phyloP scores from a whole-genome alignment of 2,113 vertebrate species.

The Rhinoderma darwinii region DNA sequence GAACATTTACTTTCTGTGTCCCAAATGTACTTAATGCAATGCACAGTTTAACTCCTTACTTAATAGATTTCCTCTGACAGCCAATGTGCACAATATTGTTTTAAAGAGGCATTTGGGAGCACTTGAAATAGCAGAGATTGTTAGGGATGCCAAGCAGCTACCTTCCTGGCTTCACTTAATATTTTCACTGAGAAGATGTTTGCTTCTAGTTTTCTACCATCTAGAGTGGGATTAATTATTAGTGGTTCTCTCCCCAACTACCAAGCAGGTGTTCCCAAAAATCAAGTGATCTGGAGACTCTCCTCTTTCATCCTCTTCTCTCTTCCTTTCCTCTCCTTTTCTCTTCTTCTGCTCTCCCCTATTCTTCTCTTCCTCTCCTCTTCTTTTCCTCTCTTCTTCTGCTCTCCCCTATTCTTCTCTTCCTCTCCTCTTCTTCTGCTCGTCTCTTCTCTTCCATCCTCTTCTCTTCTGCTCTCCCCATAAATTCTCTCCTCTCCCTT shows the following conservation, averaged over 20 bases:
- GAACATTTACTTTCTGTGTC: not conserved
- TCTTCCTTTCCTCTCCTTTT: too few relatives aligned
- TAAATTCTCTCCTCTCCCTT: too few relatives aligned
- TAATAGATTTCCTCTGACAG: conserved; percentile 57
- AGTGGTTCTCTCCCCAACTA: not conserved
- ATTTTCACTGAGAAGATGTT: conserved; percentile 26
- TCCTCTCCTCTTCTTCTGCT: not conserved
- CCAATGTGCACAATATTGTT: conserved; percentile 52
- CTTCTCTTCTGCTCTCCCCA: too few relatives aligned
- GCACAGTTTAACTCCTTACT: conserved; percentile 53
- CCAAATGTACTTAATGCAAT: conserved; percentile 56
- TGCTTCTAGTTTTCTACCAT: not conserved
- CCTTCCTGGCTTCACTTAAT: conserved; percentile 42
- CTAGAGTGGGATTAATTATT: conserved; percentile 16
- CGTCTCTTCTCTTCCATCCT: not conserved
- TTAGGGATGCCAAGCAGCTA: conserved; percentile 39
- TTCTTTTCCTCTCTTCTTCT: not conserved
- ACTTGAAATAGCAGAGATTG: conserved; percentile 40
- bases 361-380: not conserved
- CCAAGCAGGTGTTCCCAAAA: not conserved
- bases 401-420: too few relatives aligned
- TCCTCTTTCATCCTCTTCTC: not conserved
- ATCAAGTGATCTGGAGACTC: not conserved
- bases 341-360: not conserved
- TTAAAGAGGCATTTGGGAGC: conserved; percentile 57